phyloP scores from a whole-genome alignment of 2,113 vertebrate genomes.

The Gambusia holbrooki region DNA sequence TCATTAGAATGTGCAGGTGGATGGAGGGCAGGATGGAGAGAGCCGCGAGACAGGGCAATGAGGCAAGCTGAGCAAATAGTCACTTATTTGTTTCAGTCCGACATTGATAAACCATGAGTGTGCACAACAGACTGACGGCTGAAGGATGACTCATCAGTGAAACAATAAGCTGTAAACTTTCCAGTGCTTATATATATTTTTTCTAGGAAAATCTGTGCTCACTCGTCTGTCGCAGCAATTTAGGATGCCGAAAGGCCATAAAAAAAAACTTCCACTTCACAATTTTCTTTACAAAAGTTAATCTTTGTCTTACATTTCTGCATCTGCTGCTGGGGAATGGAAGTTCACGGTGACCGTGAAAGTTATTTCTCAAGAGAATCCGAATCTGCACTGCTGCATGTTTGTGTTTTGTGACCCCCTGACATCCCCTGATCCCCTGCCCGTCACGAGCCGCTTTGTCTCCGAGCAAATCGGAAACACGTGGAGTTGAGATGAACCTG shows the following conservation, averaged over 20 bases:
- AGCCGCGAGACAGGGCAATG: conserved; percentile 29
- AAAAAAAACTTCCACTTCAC: no score
- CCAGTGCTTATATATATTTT: not conserved
- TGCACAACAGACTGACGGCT: conserved; percentile 2
- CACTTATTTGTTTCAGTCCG: conserved; percentile 33
- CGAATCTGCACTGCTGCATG: not conserved
- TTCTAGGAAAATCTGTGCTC: not conserved
- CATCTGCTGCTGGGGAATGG: not conserved
- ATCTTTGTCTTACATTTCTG: not conserved
- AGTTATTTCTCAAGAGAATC: not conserved
- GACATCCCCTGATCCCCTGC: conserved; percentile 17
- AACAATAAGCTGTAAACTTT: conserved; percentile 9
- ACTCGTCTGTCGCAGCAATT: not conserved
- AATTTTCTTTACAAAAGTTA: not conserved
- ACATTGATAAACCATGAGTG: conserved; percentile 25
- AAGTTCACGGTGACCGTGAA: conserved; percentile 4
- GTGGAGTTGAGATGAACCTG: conserved; percentile 26
- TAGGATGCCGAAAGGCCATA: not conserved
- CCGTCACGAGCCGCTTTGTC: conserved; percentile 39
- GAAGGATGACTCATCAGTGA: conserved; percentile 35
- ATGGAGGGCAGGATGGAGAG: conserved; percentile 52
- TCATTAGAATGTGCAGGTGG: conserved; percentile 77
- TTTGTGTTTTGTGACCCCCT: conserved; percentile 10
- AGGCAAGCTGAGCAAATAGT: conserved; percentile 36
- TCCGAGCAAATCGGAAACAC: conserved; percentile 57